Conservation (phyloP, 2,888 invertebrate genomes). For the Elaeidobius kamerunicus region DNA sequence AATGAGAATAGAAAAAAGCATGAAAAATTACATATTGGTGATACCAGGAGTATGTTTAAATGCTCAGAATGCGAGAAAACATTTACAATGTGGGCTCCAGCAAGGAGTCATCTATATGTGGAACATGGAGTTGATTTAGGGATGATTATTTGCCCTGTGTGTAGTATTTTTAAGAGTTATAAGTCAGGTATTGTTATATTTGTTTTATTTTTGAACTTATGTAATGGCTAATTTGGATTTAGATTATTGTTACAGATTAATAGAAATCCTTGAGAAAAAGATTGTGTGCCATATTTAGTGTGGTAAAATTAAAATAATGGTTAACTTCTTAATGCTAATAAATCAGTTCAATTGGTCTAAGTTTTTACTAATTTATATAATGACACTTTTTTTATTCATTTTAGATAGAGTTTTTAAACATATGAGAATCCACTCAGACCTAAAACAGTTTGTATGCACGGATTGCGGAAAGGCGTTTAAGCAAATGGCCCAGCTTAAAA, state of each 20-base stretch:
- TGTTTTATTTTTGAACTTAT: too few species aligned
- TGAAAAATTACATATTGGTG: constrained; percentile 53
- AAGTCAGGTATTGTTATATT: constrained; percentile 46
- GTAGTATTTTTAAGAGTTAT: constrained; percentile 55
- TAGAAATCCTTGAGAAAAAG: too few species aligned
- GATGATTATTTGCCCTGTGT: constrained; percentile 57
- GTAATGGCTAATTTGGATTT: too few species aligned
- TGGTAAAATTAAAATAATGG: too few species aligned
- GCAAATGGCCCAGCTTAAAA: constrained; percentile 59
- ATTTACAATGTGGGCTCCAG: constrained; percentile 62
- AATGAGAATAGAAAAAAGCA: constrained; percentile 51
- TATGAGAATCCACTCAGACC: constrained; percentile 59
- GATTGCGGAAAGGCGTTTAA: constrained; percentile 61
- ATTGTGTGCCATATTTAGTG: too few species aligned
- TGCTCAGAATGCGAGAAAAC: constrained; percentile 55
- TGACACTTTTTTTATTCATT: constrained; percentile 23
- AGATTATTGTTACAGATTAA: too few species aligned
- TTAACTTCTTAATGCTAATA: too few species aligned
- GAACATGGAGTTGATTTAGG: constrained; percentile 61
- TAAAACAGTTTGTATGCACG: constrained; percentile 52
- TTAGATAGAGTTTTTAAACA: constrained; percentile 60
- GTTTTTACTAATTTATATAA: too few species aligned
- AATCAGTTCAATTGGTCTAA: too few species aligned
- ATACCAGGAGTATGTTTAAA: constrained; percentile 49
- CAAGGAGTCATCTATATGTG: constrained; percentile 68